These are phyloP conservation scores for Sebastes dallii DNA, from an alignment of 2,797 vertebrate species.

Conservation along the genomic window DNA sequence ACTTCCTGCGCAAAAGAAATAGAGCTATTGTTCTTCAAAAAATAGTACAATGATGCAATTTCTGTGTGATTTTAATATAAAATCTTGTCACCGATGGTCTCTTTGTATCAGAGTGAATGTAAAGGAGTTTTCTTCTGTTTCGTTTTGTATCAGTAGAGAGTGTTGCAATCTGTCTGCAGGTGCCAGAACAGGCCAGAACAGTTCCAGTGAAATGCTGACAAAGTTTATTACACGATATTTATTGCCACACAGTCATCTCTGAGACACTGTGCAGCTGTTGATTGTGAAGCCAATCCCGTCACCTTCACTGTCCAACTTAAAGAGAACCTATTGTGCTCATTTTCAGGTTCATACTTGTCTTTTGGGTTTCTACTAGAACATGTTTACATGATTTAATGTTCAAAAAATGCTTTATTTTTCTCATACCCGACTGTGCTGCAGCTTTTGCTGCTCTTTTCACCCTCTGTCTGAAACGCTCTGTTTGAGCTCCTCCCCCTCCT, in stretches of 20 bases:
- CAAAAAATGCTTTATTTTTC: too few relatives aligned
- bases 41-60: background rate
- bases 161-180: constrained; percentile 24
- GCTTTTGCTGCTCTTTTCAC: too few relatives aligned
- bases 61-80: background rate
- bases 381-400: too few relatives aligned
- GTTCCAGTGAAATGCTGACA: constrained; percentile 29
- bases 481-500: too few relatives aligned
- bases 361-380: too few relatives aligned
- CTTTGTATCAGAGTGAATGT: background rate
- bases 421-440: too few relatives aligned
- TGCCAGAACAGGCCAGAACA: constrained; percentile 4
- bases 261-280: constrained; percentile 36
- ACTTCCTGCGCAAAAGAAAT: background rate
- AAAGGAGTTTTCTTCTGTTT: background rate
- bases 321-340: too few relatives aligned
- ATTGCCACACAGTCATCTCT: constrained; percentile 30
- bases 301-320: background rate
- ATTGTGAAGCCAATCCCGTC: constrained; percentile 12
- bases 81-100: background rate
- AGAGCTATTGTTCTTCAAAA: background rate
- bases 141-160: background rate
- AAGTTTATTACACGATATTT: constrained; percentile 33
- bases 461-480: too few relatives aligned
- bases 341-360: too few relatives aligned